A percentile compares a stretch with the other conserved stretches of the same genome.
phyloP scores from a whole-genome alignment of 1,140 invertebrate genomes.

The Heliconius congener region DNA sequence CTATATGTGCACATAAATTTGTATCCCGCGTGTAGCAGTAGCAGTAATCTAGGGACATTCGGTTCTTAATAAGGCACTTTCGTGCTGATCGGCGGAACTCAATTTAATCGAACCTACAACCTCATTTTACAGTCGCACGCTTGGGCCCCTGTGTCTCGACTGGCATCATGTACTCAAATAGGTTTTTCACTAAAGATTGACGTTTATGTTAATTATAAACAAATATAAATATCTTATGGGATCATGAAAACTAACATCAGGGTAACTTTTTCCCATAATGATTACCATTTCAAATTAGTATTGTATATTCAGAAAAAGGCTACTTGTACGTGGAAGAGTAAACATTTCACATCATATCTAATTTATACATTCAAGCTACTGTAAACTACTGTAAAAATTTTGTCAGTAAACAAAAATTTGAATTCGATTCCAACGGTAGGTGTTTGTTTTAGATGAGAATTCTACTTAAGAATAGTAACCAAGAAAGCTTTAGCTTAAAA shows the following conservation, averaged over 20 bases:
- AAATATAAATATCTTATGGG: constrained; percentile 2
- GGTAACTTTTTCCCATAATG: constrained; percentile 47
- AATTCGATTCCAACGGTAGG: constrained; percentile 16
- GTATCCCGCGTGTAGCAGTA: too few relatives aligned
- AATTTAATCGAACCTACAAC: not conserved
- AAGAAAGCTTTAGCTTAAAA: not conserved
- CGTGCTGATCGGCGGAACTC: not conserved
- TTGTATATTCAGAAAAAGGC: not conserved
- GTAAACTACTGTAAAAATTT: constrained; percentile 58
- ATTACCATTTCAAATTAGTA: constrained; percentile 40
- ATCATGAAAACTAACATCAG: constrained; percentile 18
- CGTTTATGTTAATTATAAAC: not conserved
- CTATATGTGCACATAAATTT: too few relatives aligned
- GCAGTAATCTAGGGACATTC: not conserved
- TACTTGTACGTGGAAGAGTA: not conserved
- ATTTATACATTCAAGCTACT: constrained; percentile 55
- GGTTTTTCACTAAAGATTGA: not conserved
- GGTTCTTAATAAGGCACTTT: not conserved
- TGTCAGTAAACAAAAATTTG: constrained; percentile 18
- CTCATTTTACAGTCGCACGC: too few relatives aligned
- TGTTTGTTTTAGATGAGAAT: constrained; percentile 19
- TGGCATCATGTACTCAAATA: too few relatives aligned
- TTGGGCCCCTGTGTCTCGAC: too few relatives aligned
- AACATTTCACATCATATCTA: constrained; percentile 26
- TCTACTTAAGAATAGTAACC: constrained; percentile 6